These are phyloP conservation scores for Plectus sambesii DNA, from an alignment of 1,140 invertebrate species.

Conservation along the genomic window DNA sequence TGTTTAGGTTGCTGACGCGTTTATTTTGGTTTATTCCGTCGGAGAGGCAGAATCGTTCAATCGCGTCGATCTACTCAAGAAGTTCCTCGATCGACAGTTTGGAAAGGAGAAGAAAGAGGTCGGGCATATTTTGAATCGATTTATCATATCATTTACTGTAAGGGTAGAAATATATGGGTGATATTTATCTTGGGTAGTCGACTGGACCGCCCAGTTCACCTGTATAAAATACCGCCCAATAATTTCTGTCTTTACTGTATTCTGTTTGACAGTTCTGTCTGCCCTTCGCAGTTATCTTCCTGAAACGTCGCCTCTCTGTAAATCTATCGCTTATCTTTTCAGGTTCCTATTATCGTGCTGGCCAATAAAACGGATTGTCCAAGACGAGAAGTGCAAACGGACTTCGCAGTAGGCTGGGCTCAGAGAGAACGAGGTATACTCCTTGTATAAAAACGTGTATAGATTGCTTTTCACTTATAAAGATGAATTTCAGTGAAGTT, in stretches of 20 bases:
- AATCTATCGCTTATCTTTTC: slow-evolving; percentile 3
- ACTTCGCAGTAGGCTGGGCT: slow-evolving; percentile 36
- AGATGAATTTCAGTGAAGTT: slow-evolving; percentile 37
- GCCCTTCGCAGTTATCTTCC: too few relatives aligned
- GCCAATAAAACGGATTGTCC: slow-evolving; percentile 33
- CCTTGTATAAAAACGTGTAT: too few relatives aligned
- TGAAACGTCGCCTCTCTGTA: too few relatives aligned
- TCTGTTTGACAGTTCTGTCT: too few relatives aligned
- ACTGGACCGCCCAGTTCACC: too few relatives aligned
- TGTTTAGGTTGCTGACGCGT: slow-evolving; percentile 42
- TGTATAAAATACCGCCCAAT: too few relatives aligned
- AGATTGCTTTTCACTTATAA: too few relatives aligned
- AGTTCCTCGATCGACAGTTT: slow-evolving; percentile 36
- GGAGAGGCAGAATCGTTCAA: slow-evolving; percentile 38
- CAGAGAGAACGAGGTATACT: slow-evolving; percentile 29
- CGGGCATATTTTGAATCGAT: too few relatives aligned
- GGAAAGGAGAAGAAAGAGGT: slow-evolving; percentile 41
- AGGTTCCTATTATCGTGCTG: slow-evolving; percentile 36
- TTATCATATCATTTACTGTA: too few relatives aligned
- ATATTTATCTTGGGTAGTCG: too few relatives aligned
- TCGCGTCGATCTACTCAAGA: slow-evolving; percentile 37
- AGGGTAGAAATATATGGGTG: too few relatives aligned
- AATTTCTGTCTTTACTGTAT: too few relatives aligned
- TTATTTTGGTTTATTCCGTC: slow-evolving; percentile 40
- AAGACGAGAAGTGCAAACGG: slow-evolving; percentile 30